Conservation (phyloP, 2,113 vertebrate species). For the Pristiophorus japonicus region DNA sequence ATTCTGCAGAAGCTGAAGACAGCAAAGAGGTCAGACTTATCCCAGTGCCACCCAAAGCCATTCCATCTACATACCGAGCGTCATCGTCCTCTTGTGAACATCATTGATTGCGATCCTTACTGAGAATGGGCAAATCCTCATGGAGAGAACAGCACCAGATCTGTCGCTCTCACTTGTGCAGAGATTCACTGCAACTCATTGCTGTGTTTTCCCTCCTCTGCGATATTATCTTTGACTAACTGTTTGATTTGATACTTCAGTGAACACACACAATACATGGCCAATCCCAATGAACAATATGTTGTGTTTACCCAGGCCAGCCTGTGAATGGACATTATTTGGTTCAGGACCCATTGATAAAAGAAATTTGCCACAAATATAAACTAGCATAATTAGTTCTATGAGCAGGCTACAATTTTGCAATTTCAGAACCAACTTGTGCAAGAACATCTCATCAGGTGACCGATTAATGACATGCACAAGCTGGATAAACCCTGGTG, state of each 20-base stretch:
- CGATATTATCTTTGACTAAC: neutral
- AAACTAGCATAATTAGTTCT: neutral
- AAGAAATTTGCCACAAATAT: neutral
- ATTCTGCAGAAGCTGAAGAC: neutral
- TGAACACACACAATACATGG: neutral
- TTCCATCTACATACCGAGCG: neutral
- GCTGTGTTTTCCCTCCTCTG: neutral
- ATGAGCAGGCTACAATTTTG: neutral
- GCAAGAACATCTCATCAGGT: neutral
- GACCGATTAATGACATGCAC: neutral
- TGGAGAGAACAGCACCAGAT: neutral
- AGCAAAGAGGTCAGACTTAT: neutral
- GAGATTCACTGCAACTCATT: neutral
- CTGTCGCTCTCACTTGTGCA: neutral
- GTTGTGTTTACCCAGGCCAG: neutral
- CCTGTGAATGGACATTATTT: neutral
- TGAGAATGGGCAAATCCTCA: neutral
- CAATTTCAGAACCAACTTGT: conserved; percentile 9
- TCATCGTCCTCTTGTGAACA: neutral
- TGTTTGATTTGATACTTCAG: conserved; percentile 26
- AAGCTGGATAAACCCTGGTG: neutral
- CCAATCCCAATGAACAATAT: neutral
- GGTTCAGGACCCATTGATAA: neutral
- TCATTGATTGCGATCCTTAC: neutral
- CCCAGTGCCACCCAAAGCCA: neutral